phyloP scores from a whole-genome alignment of 2,113 vertebrate genomes.

The Marcusenius ussheri region DNA sequence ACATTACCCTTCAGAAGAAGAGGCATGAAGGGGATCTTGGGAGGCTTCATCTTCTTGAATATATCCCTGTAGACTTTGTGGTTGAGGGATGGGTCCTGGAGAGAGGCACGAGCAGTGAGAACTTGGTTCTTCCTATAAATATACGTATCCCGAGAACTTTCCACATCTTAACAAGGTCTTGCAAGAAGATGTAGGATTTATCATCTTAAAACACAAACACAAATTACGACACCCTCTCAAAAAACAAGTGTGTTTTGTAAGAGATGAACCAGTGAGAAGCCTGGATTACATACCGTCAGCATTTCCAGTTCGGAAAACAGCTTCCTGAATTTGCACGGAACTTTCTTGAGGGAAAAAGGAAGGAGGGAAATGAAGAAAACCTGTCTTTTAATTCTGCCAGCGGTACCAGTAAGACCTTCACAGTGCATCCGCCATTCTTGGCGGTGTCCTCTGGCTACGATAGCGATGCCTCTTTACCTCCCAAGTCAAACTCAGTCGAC shows the following conservation, averaged over 20 bases:
- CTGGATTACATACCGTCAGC: conserved; percentile 74
- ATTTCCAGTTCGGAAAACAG: conserved; percentile 92
- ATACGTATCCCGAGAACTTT: neutral
- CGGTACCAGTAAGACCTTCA: neutral
- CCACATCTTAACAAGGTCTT: neutral
- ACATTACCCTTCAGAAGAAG: conserved; percentile 85
- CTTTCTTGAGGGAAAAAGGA: conserved; percentile 69
- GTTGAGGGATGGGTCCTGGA: conserved; percentile 92
- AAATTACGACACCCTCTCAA: neutral
- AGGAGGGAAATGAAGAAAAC: neutral
- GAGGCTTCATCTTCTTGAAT: conserved; percentile 97
- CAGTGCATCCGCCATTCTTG: neutral
- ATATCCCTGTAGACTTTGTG: conserved; percentile 96
- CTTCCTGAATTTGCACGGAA: conserved; percentile 95
- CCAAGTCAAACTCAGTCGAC: conserved; percentile 90
- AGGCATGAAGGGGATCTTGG: conserved; percentile 96
- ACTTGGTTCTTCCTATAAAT: neutral
- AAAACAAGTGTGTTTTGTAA: neutral
- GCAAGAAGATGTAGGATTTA: neutral
- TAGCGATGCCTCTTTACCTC: conserved; percentile 66
- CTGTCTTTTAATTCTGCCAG: neutral
- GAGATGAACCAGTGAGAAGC: neutral
- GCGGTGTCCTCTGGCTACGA: neutral
- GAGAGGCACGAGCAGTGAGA: conserved; percentile 49
- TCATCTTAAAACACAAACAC: neutral